Conservation (phyloP, 1,140 invertebrate genomes). For the Solenopsis fugax region DNA sequence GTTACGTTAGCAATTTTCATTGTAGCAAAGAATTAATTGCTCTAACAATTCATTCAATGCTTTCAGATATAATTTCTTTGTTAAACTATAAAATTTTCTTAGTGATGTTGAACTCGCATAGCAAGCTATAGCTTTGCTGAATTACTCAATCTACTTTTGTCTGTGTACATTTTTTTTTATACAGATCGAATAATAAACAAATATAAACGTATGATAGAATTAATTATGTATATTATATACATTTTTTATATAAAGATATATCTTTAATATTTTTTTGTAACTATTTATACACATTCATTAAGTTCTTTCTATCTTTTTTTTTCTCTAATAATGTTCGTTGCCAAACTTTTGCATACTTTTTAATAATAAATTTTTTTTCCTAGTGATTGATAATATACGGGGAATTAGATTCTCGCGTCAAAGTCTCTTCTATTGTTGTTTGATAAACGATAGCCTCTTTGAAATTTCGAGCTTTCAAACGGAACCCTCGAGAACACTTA, state of each 20-base stretch:
- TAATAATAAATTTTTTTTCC: neutral
- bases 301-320: neutral
- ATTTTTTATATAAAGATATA: neutral
- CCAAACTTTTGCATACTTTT: neutral
- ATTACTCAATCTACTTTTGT: too few relatives aligned
- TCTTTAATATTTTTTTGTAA: neutral
- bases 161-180: too few relatives aligned
- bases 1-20: too few relatives aligned
- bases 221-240: neutral
- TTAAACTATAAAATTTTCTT: too few relatives aligned
- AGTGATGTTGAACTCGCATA: too few relatives aligned
- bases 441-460: conserved; percentile 16
- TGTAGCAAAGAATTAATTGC: too few relatives aligned
- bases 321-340: neutral
- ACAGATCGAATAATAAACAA: too few relatives aligned
- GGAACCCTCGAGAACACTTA: neutral
- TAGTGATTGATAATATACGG: neutral
- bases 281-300: neutral
- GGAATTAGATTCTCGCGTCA: neutral
- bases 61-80: too few relatives aligned
- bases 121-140: too few relatives aligned
- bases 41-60: too few relatives aligned
- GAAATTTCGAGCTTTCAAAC: conserved; percentile 21
- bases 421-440: conserved; percentile 31
- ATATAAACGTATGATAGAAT: too few relatives aligned